Percentiles rank a stretch among this genome's conserved stretches.
Evolutionary conservation across 37 sponge, comb jelly and placozoan genomes (phyloP).

Genomic region (Ephydatia muelleri): DNA sequence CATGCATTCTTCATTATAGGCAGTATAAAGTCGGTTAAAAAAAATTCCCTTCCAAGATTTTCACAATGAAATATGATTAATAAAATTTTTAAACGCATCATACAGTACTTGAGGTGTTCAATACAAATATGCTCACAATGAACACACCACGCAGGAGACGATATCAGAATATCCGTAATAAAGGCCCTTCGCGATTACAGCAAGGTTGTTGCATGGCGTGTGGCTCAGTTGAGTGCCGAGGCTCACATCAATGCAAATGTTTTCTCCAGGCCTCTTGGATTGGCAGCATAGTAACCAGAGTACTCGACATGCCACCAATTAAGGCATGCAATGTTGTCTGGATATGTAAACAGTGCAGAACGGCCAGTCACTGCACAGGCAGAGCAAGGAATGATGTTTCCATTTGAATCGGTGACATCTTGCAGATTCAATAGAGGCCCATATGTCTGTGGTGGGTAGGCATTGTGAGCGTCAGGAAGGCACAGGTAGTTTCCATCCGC

Average conservation of each 20-base stretch:
- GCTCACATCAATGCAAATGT: not conserved
- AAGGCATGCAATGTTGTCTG: not conserved
- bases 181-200: not conserved
- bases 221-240: not conserved
- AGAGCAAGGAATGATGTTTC: not conserved
- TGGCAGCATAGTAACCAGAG: not conserved
- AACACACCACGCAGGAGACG: not conserved
- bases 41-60: no score
- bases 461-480: no score
- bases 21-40: no score
- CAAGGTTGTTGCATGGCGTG: not conserved
- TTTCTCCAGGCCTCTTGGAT: not conserved
- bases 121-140: no score
- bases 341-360: not conserved
- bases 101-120: no score
- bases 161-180: not conserved
- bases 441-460: not conserved
- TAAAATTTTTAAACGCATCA: no score
- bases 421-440: not conserved
- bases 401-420: not conserved
- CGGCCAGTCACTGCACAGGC: not conserved
- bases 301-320: not conserved
- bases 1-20: no score
- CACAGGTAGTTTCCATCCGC: no score
- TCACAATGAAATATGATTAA: no score